Base-by-base conservation (phyloP, 1,140 invertebrate species). In the Cotesia vestalis region DNA sequence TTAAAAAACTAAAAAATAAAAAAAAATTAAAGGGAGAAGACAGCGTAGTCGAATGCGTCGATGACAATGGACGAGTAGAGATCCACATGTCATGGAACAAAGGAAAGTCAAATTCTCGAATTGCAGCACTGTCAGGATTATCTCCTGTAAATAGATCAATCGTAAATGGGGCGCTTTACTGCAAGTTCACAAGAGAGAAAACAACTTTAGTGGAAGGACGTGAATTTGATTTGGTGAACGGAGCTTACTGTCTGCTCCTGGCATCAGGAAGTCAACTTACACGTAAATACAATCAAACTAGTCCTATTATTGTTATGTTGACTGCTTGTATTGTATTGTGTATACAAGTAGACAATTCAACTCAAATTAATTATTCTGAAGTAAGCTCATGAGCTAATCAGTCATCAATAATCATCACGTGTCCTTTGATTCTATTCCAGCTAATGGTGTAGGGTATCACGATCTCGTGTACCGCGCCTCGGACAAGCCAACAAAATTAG, bases 11-110 rank as follows among this genome's bases (percentile, higher is more conserved):
- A 9, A 17, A 40, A 14, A 14, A 34, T n/a, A 38, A 63, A 38
- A 2, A 68, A 46, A 3, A 52, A 62, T 79, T 79, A 4, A 75
- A 92, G 92, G 95, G 94, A 55, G 91, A 93, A 34, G 96, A 97
- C 84, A 92, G 91, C 76, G 94, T 95, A 0, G 91, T 94, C 74
- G 95, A 96, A 79, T 98, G 96, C 81, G 87, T 91, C 17, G 89
- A 91, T 51, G 89, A 91, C 69, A 83, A 79, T 67, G 89, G 89
- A 52, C 83, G 85, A 73, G 88, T 95, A 1, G 89, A 85, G 68
- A 83, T 92, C 3, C 91, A 91, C 77, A 91, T 92, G 77, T 95
- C 93, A 1, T 93, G 91, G 89, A 94, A 91, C 77, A 81, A 75
- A 76, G 91, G 79, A 78, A 89, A 78, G 83, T 84, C 66, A 3